A percentile compares a stretch with the other conserved stretches of the same genome.
These are phyloP conservation scores for Chymomyza fuscimana DNA, from an alignment of 2,888 invertebrate genomes.

Conservation along the genomic window DNA sequence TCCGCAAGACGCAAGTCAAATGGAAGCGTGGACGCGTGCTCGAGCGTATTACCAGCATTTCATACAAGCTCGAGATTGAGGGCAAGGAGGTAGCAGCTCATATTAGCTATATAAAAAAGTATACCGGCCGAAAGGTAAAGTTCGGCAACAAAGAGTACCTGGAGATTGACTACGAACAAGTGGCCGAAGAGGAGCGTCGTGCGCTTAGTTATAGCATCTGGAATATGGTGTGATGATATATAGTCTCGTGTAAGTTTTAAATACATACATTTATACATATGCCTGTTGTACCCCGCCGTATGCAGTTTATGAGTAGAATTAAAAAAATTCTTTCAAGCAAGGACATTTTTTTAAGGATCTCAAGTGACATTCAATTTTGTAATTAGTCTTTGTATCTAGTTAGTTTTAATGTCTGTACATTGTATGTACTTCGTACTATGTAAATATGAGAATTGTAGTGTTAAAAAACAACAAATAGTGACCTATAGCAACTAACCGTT, in stretches of 20 bases:
- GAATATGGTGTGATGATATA: conserved; percentile 73
- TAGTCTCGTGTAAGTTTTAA: conserved; percentile 12
- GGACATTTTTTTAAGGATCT: conserved; percentile 75
- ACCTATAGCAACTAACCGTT: background rate
- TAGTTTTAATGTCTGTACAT: conserved; percentile 16
- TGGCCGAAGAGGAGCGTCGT: conserved; percentile 76
- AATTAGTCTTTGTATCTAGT: conserved; percentile 41
- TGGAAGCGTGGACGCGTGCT: conserved; percentile 76
- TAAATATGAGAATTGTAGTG: background rate
- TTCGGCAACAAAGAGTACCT: conserved; percentile 79
- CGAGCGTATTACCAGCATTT: conserved; percentile 79
- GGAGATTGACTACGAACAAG: conserved; percentile 79
- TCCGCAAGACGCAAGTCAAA: conserved; percentile 75
- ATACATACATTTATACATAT: background rate
- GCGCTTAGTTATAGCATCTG: conserved; percentile 78
- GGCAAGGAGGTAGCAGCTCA: conserved; percentile 78
- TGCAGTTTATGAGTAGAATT: conserved; percentile 65
- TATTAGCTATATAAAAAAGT: conserved; percentile 78
- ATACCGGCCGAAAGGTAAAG: conserved; percentile 76
- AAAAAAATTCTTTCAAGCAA: conserved; percentile 52
- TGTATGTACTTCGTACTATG: background rate
- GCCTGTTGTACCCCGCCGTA: conserved; percentile 17
- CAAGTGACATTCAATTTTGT: conserved; percentile 68
- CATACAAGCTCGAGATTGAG: conserved; percentile 77
- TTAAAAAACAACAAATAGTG: conserved; percentile 8